Percentiles rank a stretch among this genome's conserved stretches.
phyloP scores from a whole-genome alignment of 2,797 vertebrate genomes.

The Anguilla megastoma region DNA sequence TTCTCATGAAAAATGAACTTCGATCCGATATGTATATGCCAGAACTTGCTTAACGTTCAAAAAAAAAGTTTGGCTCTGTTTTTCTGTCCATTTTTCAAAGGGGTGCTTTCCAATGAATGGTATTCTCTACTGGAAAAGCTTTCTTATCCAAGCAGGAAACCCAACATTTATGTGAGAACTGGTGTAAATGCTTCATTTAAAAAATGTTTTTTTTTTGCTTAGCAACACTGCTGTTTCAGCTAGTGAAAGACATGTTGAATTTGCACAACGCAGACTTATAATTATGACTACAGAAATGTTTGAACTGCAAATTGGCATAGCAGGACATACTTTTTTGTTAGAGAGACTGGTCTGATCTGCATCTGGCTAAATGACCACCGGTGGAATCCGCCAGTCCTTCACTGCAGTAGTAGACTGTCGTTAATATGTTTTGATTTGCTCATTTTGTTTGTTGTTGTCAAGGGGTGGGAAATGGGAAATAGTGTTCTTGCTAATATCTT shows the following conservation, averaged over 20 bases:
- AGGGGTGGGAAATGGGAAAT: constrained; percentile 1
- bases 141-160: not conserved
- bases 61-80: not conserved
- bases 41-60: not conserved
- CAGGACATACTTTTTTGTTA: not conserved
- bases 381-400: not conserved
- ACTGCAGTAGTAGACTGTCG: not conserved
- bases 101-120: not conserved
- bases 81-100: not conserved
- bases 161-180: not conserved
- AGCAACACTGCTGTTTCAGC: not conserved
- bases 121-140: not conserved
- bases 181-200: not conserved
- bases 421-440: not conserved
- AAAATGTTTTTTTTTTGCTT: not conserved
- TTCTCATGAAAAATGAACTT: not conserved
- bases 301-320: not conserved
- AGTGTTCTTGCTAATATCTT: not conserved
- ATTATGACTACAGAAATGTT: not conserved
- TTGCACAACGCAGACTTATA: not conserved
- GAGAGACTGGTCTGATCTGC: not conserved
- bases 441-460: not conserved
- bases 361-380: not conserved
- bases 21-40: not conserved
- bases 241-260: not conserved